Base-by-base conservation (phyloP, 92 coral and sea anemone genomes). In the Montipora capitata region DNA sequence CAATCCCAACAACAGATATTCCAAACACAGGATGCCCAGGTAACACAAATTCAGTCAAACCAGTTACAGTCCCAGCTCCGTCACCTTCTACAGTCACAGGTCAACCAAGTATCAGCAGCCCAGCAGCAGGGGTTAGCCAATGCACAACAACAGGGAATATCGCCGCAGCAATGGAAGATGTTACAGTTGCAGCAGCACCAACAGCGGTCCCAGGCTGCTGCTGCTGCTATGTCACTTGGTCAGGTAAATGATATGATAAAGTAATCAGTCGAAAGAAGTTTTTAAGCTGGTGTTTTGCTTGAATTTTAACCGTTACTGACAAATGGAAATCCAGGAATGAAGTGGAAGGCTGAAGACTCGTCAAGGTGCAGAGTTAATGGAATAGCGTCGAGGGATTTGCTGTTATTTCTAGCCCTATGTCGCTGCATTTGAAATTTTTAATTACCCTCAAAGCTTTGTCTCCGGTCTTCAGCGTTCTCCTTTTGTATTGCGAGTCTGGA, bases 181-280 rank as follows among this genome's bases (percentile, higher is more conserved):
- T 90, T 79, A 49, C 92, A 88, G 70, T 84, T 80, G 58, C 94
- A 86, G 85, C 96, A 93, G 40, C 96, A 93, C 20, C 95, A 89
- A 49, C 95, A 81, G 51, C 82, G 85, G 62, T 82, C 91, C 42
- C 94, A 91, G 63, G 90, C 93, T 7, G 90, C 84, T 51, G 35
- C 35, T 27, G 93, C 84, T 40, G 90, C 77, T 18, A 79, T 71
- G 69, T 83, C 88, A 63, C 90, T 87, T 10, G 87, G 86, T 20
- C 93, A 90, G 93, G 93, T 83, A 59, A 62, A 27, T 27, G 35
- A 27, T 27, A 27, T 27, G 35, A 27, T 27, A 27, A 1, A 27
- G 35, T 27, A 27, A 27, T 27, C 35, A 27, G 35, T 27, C 35
- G 35, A 27, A 27, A 27, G 35, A 27, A 27, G 2, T 27, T 27